These are phyloP conservation scores for Thelaira solivaga DNA, from an alignment of 2,888 invertebrate species.

Conservation along the genomic window DNA sequence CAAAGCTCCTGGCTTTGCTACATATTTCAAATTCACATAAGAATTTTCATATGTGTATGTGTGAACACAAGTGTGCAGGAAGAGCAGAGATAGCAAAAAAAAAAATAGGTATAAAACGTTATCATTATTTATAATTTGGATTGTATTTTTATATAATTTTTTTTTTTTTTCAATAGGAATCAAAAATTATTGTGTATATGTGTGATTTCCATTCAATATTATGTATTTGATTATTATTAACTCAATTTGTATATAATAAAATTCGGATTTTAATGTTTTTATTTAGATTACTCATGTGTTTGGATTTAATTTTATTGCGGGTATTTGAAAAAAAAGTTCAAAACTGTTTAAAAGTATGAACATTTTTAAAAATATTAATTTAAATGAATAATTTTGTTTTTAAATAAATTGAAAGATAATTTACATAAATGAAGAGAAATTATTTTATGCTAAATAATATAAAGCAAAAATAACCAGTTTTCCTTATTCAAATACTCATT, in stretches of 20 bases:
- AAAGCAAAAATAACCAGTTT: too few species aligned
- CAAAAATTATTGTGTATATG: not conserved
- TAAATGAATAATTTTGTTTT: too few species aligned
- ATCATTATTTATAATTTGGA: conserved; percentile 55
- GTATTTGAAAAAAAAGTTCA: not conserved
- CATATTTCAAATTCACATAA: conserved; percentile 57
- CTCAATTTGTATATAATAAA: conserved; percentile 38
- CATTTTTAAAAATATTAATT: too few species aligned
- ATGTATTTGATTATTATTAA: conserved; percentile 51
- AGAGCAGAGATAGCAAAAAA: conserved; percentile 59
- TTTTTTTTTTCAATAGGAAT: conserved; percentile 2
- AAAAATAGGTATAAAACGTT: conserved; percentile 34
- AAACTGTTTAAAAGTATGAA: not conserved
- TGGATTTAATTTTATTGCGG: conserved; percentile 9
- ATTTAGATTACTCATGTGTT: not conserved
- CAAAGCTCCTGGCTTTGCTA: conserved; percentile 88
- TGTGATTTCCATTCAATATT: conserved; percentile 7
- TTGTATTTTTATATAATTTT: conserved; percentile 56
- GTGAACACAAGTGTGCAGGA: not conserved
- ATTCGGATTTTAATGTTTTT: conserved; percentile 16
- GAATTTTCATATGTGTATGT: not conserved
- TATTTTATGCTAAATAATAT: too few species aligned
- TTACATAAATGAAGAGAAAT: too few species aligned
- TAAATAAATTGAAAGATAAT: too few species aligned
- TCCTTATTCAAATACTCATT: too few species aligned